Evolutionary conservation across 2,113 vertebrate genomes (phyloP), one percentile per base, ranked within the genome.

Genomic region (Oncorhynchus gorbuscha): DNA sequence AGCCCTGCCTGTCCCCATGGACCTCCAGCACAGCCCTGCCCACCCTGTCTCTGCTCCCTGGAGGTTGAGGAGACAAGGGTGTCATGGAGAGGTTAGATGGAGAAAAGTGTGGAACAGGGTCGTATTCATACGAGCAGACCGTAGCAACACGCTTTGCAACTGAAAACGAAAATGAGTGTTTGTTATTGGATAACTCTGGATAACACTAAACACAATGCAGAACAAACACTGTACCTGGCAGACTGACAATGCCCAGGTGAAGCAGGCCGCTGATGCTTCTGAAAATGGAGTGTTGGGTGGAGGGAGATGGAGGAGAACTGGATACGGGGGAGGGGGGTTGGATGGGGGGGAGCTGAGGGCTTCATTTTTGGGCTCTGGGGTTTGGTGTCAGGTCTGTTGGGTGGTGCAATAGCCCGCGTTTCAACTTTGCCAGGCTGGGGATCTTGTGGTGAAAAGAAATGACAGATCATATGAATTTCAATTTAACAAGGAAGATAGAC

Each of bases 11-110:
- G 0, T 88, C 80, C 0, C 92, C 93, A 4, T 92, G 92, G 80
- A 98, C 92, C 85, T 97, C 95, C 64, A 98, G 89, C 22, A 98
- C 89, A 0, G 95, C 93, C 26, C 96, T 91, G 62, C 96, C 96
- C 2, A 91, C 81, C 85, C 90, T 93, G 91, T 99, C 97, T 0
- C 91, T 93, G 83, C 94, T 93, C 6, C 97, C 97, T 99, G 9
- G 24, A 71, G 58, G n/a, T 20, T 83, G 4, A 67, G 24, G 32
- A 69, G 7, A 12, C 9, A 11, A 28, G 20, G 68, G 20, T 16
- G 58, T 45, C 39, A 45, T 45, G 39, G 39, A 45, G 39, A 45
- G 9, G 9, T 45, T 45, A 45, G 39, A 45, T 11, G 39, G 2
- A 45, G 39, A 45, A 45, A 39, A 9, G 24, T 14, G 24, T 20